Percentiles rank a stretch among this genome's conserved stretches.
Conservation (phyloP, 1,140 invertebrate genomes). For the Subanguina moxae region DNA sequence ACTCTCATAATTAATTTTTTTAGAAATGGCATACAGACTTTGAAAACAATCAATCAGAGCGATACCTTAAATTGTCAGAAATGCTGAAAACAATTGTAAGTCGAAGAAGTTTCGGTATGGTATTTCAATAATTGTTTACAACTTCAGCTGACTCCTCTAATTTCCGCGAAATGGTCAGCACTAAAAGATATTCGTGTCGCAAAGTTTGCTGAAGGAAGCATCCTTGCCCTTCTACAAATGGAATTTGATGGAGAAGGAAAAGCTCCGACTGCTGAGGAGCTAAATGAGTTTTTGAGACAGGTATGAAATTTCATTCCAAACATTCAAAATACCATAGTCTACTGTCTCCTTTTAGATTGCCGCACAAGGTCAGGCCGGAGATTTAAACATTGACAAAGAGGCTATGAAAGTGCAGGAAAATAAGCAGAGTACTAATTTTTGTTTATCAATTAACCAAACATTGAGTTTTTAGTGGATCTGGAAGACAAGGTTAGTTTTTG, state of each 20-base stretch:
- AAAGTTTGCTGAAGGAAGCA: slow-evolving; percentile 38
- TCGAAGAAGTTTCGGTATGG: slow-evolving; percentile 2
- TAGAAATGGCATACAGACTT: slow-evolving; percentile 9
- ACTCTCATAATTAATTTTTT: no score
- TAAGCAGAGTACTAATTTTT: not conserved
- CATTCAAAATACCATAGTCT: not conserved
- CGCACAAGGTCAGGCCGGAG: not conserved
- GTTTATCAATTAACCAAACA: slow-evolving; percentile 1
- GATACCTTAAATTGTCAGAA: not conserved
- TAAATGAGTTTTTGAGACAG: slow-evolving; percentile 41
- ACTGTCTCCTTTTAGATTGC: not conserved
- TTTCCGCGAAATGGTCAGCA: slow-evolving; percentile 24
- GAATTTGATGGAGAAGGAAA: slow-evolving; percentile 32
- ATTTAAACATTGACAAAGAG: slow-evolving; percentile 18
- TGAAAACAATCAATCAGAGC: not conserved
- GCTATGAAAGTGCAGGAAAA: slow-evolving; percentile 15
- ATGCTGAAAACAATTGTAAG: slow-evolving; percentile 8
- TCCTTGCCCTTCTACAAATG: slow-evolving; percentile 41
- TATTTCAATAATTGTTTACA: slow-evolving; percentile 3
- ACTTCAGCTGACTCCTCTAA: slow-evolving; percentile 35
- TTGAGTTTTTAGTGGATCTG: slow-evolving; percentile 17
- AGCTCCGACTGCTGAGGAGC: slow-evolving; percentile 27
- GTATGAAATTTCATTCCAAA: slow-evolving; percentile 1
- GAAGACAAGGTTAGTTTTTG: slow-evolving; percentile 31
- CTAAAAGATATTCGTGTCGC: slow-evolving; percentile 33